Conservation (phyloP, 2,113 vertebrate genomes). For the Myotis yumanensis region DNA sequence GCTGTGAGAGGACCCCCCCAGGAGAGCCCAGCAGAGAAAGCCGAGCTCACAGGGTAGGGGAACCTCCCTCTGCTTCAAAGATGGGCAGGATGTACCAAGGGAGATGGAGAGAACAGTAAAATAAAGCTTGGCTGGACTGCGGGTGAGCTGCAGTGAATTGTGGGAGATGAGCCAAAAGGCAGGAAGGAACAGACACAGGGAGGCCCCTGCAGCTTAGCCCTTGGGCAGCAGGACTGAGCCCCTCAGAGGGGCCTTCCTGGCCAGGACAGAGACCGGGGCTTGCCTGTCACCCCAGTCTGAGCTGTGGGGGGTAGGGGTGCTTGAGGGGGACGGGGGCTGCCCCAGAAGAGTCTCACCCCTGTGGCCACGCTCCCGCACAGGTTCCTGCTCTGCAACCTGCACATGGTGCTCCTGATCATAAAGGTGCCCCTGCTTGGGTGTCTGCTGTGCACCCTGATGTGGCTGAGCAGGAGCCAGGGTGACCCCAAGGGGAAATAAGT, state of each 20-base stretch:
- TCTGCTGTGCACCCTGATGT: not conserved
- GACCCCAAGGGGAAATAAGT: fast-evolving
- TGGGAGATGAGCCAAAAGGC: not conserved
- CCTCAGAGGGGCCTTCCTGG: not conserved
- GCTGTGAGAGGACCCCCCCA: not conserved
- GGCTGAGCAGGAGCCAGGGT: not conserved
- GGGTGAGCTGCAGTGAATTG: not conserved
- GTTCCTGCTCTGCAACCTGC: not conserved
- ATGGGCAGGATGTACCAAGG: too few species aligned
- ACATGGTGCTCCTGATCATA: not conserved
- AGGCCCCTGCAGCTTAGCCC: not conserved
- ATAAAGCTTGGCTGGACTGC: fast-evolving
- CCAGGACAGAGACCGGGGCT: not conserved
- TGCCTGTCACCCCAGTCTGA: not conserved
- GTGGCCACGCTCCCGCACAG: not conserved
- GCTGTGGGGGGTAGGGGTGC: too few species aligned
- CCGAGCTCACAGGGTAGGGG: too few species aligned
- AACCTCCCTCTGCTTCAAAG: not conserved
- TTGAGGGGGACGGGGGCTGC: too few species aligned
- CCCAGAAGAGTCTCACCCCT: not conserved
- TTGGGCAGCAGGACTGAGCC: too few species aligned
- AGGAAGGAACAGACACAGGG: not conserved
- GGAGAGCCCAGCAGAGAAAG: not conserved
- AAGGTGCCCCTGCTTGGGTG: not conserved
- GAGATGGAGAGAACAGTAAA: not conserved